These are phyloP conservation scores for Phrynosoma blainvillii DNA, from an alignment of 2,113 vertebrate species.

Conservation along the genomic window DNA sequence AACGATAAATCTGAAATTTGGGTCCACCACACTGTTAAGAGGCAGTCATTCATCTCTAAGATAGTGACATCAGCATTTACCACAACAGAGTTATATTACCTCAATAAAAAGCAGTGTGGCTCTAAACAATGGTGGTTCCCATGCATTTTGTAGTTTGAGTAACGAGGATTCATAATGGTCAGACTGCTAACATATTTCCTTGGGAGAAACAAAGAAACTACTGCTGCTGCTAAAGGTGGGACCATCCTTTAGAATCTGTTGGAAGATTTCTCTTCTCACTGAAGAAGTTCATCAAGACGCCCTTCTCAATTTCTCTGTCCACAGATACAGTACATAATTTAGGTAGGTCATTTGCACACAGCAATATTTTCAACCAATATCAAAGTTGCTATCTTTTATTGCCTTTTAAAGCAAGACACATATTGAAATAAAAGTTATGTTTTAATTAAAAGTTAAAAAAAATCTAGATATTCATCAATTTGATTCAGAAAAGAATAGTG, in stretches of 20 bases:
- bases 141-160: no score
- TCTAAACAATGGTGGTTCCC: no score
- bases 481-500: slow-evolving; percentile 7
- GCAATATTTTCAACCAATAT: neutral
- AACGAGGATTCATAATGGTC: no score
- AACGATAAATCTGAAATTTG: no score
- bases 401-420: neutral
- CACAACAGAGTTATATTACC: no score
- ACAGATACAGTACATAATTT: neutral
- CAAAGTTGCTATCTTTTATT: neutral
- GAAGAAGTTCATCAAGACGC: neutral
- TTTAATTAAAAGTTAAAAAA: slow-evolving; percentile 29
- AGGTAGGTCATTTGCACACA: neutral
- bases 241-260: no score
- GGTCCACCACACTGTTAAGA: no score
- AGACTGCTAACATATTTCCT: no score
- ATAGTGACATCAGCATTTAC: no score
- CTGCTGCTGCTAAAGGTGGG: neutral
- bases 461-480: slow-evolving; percentile 18
- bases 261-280: neutral
- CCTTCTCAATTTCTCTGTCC: neutral
- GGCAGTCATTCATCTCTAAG: no score
- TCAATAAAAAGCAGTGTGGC: no score
- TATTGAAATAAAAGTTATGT: neutral
- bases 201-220: no score